A percentile compares a stretch with the other conserved stretches of the same genome.
Conservation (phyloP, 2,797 vertebrate genomes). For the Pseudochirops cupreus region DNA sequence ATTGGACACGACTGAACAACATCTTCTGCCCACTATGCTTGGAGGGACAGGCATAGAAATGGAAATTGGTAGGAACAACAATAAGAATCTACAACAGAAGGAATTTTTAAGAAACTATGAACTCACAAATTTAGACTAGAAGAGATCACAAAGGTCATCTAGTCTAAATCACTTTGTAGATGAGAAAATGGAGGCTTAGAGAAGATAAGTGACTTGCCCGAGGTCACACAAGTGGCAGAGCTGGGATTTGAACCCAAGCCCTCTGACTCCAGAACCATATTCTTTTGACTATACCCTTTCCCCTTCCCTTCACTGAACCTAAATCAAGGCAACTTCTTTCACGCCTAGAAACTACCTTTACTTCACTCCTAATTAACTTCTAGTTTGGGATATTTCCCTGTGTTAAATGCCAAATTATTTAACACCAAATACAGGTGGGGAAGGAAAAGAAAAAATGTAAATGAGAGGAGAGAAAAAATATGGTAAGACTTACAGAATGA, state of each 20-base stretch:
- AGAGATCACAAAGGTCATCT: not conserved
- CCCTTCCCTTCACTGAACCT: not conserved
- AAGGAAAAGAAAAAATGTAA: not conserved
- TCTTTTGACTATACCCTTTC: not conserved
- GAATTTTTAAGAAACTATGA: not conserved
- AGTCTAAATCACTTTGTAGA: conserved; percentile 5
- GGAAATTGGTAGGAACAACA: not conserved
- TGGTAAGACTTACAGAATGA: conserved; percentile 89
- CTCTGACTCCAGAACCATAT: conserved; percentile 15
- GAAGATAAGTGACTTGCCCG: not conserved
- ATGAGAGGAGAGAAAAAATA: not conserved
- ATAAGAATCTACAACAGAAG: not conserved
- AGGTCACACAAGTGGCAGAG: conserved; percentile 28
- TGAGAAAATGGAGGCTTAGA: conserved; percentile 4
- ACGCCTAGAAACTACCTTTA: conserved; percentile 18
- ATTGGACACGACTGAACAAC: not conserved
- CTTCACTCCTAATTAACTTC: not conserved
- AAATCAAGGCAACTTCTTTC: not conserved
- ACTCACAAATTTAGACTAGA: not conserved
- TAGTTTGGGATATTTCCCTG: not conserved
- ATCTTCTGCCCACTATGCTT: not conserved
- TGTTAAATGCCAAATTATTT: conserved; percentile 29
- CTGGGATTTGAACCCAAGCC: conserved; percentile 27
- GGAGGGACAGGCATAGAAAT: not conserved
- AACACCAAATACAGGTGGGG: not conserved